Percentiles rank a stretch among this genome's conserved stretches.
These are phyloP conservation scores for Apamea anceps DNA, from an alignment of 2,888 invertebrate species.

Conservation along the genomic window DNA sequence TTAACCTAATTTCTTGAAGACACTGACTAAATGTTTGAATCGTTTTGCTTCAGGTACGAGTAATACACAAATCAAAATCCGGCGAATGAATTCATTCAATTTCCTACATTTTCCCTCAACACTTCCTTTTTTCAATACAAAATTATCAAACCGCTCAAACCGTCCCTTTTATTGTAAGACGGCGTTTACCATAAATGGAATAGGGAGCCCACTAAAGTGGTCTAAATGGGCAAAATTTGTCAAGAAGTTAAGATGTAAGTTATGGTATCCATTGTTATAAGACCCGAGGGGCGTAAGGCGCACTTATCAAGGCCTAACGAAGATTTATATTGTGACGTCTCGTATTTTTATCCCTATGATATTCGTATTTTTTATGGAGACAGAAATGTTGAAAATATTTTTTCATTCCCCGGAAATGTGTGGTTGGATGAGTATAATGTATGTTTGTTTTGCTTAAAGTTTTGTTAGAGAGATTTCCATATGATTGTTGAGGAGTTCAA, in stretches of 20 bases:
- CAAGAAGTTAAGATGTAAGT: constrained; percentile 80
- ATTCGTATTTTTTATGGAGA: constrained; percentile 61
- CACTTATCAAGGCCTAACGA: constrained; percentile 81
- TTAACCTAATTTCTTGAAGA: neutral
- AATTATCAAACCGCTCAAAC: constrained; percentile 24
- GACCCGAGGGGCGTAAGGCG: constrained; percentile 71
- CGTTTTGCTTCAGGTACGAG: no score
- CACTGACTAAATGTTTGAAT: neutral
- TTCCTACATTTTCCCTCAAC: neutral
- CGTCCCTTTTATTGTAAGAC: constrained; percentile 52
- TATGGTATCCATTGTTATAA: constrained; percentile 77
- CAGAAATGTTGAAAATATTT: constrained; percentile 65
- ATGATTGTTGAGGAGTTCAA: constrained; percentile 16
- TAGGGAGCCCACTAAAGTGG: constrained; percentile 68
- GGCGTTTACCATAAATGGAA: constrained; percentile 57
- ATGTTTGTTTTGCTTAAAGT: constrained; percentile 60
- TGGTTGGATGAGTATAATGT: constrained; percentile 56
- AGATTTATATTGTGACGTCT: constrained; percentile 77
- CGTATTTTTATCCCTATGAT: constrained; percentile 66
- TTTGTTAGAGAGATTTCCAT: constrained; percentile 31
- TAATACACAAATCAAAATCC: neutral
- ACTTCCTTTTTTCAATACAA: constrained; percentile 18
- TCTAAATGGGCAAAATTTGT: constrained; percentile 78
- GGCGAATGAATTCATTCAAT: neutral
- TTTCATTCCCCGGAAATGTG: constrained; percentile 62